Conservation (phyloP, 1,140 invertebrate genomes). For the Meloidogyne chitwoodi region DNA sequence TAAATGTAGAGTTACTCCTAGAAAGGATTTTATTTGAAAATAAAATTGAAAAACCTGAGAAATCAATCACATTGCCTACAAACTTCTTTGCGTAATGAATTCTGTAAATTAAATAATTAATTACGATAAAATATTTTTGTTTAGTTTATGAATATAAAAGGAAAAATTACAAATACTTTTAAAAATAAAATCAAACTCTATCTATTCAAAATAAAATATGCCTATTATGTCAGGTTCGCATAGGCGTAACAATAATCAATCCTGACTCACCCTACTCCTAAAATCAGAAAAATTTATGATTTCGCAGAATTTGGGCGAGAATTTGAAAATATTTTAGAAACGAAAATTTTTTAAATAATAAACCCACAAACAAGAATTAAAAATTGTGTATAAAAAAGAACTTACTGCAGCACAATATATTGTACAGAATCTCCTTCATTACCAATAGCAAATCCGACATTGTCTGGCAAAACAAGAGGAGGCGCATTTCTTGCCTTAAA, state of each 20-base stretch:
- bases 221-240: too few species aligned
- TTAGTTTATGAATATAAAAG: too few species aligned
- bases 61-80: slow-evolving; percentile 51
- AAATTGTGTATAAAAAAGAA: too few species aligned
- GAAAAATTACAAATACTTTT: too few species aligned
- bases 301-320: too few species aligned
- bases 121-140: not conserved
- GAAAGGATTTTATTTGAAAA: not conserved
- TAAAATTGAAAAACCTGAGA: slow-evolving; percentile 38
- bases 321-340: too few species aligned
- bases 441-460: slow-evolving; percentile 52
- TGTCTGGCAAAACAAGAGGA: slow-evolving; percentile 44
- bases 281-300: not conserved
- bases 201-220: too few species aligned
- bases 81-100: slow-evolving; percentile 57
- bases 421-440: slow-evolving; percentile 50
- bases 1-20: slow-evolving; percentile 45
- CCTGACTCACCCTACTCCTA: too few species aligned
- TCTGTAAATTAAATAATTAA: slow-evolving; percentile 1
- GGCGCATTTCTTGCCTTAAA: slow-evolving; percentile 58
- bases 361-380: too few species aligned
- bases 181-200: too few species aligned
- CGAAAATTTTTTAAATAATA: too few species aligned
- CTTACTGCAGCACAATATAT: slow-evolving; percentile 53
- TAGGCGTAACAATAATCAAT: too few species aligned